phyloP scores from a whole-genome alignment of 2,888 invertebrate genomes.

The Boloria euphrosyne region DNA sequence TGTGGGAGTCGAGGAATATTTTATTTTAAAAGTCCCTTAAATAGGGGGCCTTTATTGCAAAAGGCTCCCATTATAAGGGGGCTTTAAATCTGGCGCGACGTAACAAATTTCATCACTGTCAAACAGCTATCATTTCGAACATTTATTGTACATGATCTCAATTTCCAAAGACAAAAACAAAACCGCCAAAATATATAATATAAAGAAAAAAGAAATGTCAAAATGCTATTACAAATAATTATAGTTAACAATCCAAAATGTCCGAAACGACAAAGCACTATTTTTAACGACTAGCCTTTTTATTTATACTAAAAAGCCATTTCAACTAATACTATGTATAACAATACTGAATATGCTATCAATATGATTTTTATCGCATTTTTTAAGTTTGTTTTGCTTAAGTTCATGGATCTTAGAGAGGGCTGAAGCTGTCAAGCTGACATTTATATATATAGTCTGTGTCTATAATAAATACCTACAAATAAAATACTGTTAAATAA shows the following conservation, averaged over 20 bases:
- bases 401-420: conserved; percentile 5
- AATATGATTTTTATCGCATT: conserved; percentile 15
- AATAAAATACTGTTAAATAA: conserved; percentile 1
- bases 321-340: conserved; percentile 27
- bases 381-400: conserved; percentile 12
- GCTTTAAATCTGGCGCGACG: not conserved
- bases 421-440: conserved; percentile 12
- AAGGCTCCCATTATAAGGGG: too few species aligned
- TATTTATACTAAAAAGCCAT: conserved; percentile 26
- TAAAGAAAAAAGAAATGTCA: not conserved
- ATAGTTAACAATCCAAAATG: conserved; percentile 6
- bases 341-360: conserved; percentile 29
- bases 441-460: conserved; percentile 16
- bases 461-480: conserved; percentile 7
- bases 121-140: conserved; percentile 10
- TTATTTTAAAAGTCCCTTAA: too few species aligned
- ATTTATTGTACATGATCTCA: conserved; percentile 1
- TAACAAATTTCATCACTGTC: not conserved
- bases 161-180: not conserved
- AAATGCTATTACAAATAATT: conserved; percentile 3
- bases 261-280: conserved; percentile 22
- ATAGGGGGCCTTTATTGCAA: too few species aligned
- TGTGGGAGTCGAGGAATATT: too few species aligned
- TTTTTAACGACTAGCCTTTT: conserved; percentile 29
- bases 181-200: not conserved